Conservation (phyloP, 1,140 invertebrate species). For the Archivesica marissinica region DNA sequence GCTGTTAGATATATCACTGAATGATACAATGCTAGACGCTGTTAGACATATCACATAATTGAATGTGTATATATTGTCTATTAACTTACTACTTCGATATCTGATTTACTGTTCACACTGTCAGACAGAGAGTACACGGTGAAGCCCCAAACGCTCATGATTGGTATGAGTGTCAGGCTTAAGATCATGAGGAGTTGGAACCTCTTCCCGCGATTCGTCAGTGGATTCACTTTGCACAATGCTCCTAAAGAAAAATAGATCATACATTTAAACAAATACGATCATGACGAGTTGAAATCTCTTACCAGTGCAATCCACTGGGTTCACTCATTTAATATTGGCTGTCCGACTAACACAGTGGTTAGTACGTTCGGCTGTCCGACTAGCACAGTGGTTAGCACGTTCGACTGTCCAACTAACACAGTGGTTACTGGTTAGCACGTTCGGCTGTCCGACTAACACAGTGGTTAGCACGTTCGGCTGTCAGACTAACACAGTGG, state of each 20-base stretch:
- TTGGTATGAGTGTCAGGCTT: slow-evolving; percentile 69
- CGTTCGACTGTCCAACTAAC: neutral
- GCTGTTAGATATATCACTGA: no score
- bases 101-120: slow-evolving; percentile 65
- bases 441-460: neutral
- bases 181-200: slow-evolving; percentile 70
- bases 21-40: no score
- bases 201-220: slow-evolving; percentile 68
- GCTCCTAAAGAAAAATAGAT: slow-evolving; percentile 3
- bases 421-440: neutral
- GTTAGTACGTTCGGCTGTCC: neutral
- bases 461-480: no score
- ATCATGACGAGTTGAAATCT: no score
- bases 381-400: neutral
- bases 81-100: slow-evolving; percentile 68
- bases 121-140: slow-evolving; percentile 68
- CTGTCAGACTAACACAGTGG: no score
- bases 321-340: no score
- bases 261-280: neutral
- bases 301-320: no score
- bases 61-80: no score
- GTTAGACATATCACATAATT: no score
- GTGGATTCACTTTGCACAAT: slow-evolving; percentile 43
- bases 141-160: slow-evolving; percentile 70
- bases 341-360: no score